phyloP scores from a whole-genome alignment of 2,113 vertebrate genomes.

The Bolborhynchus lineola region DNA sequence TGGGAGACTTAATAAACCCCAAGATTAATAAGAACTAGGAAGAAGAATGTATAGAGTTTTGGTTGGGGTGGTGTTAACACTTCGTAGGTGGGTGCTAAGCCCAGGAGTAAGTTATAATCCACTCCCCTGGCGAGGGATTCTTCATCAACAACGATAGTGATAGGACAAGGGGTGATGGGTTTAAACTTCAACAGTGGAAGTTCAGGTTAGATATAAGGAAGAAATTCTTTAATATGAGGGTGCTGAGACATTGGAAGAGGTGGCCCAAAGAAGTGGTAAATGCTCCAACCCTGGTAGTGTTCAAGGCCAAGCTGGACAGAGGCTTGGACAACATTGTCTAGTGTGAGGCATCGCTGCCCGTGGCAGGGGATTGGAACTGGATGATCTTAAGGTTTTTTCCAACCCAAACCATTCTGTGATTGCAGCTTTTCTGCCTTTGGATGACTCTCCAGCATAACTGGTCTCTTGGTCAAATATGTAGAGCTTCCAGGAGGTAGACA shows the following conservation, averaged over 20 bases:
- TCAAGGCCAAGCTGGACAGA: background rate
- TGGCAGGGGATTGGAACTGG: background rate
- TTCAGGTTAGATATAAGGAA: background rate
- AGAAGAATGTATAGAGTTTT: background rate
- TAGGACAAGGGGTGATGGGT: background rate
- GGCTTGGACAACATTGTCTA: background rate
- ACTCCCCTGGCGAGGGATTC: background rate
- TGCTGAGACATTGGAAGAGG: background rate
- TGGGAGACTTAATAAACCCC: conserved; percentile 71
- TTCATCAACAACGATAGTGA: background rate
- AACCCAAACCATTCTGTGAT: background rate
- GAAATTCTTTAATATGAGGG: background rate
- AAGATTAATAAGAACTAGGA: conserved; percentile 69
- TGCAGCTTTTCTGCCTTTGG: background rate
- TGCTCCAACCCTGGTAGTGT: background rate
- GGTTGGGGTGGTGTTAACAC: background rate
- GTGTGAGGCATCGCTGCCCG: background rate
- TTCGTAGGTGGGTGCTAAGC: background rate
- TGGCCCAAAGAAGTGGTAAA: background rate
- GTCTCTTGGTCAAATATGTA: background rate
- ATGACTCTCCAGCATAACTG: background rate
- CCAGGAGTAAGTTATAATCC: background rate
- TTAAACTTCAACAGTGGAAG: background rate
- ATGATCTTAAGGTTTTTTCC: background rate
- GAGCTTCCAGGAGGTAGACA: background rate